Evolutionary conservation across 1,140 invertebrate species (phyloP), one percentile per base, ranked within the genome.

Genomic region (Drosophila willistoni): DNA sequence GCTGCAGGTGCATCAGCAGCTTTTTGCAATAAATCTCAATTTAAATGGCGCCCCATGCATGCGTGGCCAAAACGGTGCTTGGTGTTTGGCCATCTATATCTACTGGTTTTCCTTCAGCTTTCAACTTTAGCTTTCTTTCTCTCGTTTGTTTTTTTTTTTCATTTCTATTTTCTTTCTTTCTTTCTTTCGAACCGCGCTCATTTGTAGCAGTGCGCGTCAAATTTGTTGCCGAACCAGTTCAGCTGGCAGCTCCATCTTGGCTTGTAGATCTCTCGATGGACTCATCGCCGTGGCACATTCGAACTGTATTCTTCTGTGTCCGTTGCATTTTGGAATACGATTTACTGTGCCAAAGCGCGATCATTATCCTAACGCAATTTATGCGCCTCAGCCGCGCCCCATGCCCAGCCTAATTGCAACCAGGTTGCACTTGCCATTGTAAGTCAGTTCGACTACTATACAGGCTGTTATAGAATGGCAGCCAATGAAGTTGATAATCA

Each of bases 311-410:
- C 56, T 64, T 6, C 29, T 66, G 70, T 82, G 79, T 87, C 82
- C 83, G 82, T 79, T 87, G 83, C 73, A 82, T 82, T 80, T 73
- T 73, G 83, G 77, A 87, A 79, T 86, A 71, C 83, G 83, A 87
- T 87, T 87, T 87, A 87, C 77, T 87, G 83, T 87, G 83, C 84
- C 83, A 89, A 89, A 84, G 84, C 84, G 83, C 89, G 87, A 90
- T 90, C 77, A 90, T 90, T 90, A 90, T 90, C 87, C 87, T 89
- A 90, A 90, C 87, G 89, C 87, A 90, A 90, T 90, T 90, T 90
- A 90, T 90, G 80, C 83, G 70, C 83, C 63, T 19, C 84, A 78
- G 77, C 73, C 84, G 76, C 69, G 69, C 77, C 83, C 84, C 77
- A 86, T 84, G 83, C 84, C 83, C 83, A 83, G 66, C 84, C 77